These are phyloP conservation scores for Cryptoprocta ferox DNA, from an alignment of 2,797 vertebrate genomes.

Conservation along the genomic window DNA sequence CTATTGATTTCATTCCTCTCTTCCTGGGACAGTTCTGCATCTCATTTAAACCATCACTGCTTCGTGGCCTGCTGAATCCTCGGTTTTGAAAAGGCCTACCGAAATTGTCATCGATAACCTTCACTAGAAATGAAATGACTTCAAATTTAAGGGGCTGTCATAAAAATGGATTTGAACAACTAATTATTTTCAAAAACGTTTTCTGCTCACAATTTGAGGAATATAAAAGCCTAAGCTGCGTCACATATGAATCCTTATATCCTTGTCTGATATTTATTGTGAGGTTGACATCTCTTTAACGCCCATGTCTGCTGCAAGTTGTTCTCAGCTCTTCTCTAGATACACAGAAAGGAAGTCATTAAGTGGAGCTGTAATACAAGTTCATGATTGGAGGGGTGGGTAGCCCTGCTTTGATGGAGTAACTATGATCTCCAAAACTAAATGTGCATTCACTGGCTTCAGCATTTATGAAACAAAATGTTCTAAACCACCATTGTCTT, in stretches of 20 bases:
- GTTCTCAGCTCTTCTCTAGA: neutral
- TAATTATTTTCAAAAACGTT: neutral
- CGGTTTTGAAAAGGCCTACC: neutral
- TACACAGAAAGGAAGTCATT: neutral
- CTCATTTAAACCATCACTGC: neutral
- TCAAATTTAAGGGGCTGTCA: neutral
- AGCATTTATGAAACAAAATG: neutral
- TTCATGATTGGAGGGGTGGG: neutral
- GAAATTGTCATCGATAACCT: neutral
- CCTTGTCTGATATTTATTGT: neutral
- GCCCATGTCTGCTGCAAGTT: neutral
- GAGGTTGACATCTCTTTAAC: neutral
- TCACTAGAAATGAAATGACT: neutral
- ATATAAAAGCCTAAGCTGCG: neutral
- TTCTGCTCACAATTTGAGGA: neutral
- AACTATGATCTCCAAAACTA: neutral
- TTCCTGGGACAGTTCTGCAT: neutral
- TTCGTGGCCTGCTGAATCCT: neutral
- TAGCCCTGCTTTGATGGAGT: neutral
- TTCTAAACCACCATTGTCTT: neutral
- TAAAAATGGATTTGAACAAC: neutral
- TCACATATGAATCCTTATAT: neutral
- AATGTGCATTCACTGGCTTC: neutral
- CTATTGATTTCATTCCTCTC: neutral
- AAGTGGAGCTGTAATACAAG: neutral